These are phyloP conservation scores for Ophiothrix spiculata DNA, from an alignment of 35 echinoderm and acorn worm genomes.

Conservation along the genomic window DNA sequence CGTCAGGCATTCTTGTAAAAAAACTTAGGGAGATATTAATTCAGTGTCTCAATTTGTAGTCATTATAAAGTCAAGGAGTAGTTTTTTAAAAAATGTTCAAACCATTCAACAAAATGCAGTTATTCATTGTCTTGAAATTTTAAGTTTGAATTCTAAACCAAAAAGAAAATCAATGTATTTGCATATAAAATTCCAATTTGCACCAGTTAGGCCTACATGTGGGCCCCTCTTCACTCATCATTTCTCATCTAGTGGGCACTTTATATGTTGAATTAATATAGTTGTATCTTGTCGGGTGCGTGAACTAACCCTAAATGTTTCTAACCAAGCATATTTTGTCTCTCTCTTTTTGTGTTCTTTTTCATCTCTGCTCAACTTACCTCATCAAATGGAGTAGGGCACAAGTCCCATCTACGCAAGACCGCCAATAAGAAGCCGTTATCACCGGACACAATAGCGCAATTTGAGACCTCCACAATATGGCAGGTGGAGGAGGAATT, in stretches of 20 bases:
- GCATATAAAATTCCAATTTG: too few relatives aligned
- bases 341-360: not conserved
- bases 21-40: too few relatives aligned
- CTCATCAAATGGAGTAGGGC: slow-evolving; percentile 41
- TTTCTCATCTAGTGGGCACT: not conserved
- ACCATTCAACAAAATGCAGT: too few relatives aligned
- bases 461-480: slow-evolving; percentile 54
- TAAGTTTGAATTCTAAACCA: too few relatives aligned
- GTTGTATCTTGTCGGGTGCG: not conserved
- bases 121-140: too few relatives aligned
- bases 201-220: too few relatives aligned
- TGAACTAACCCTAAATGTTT: not conserved
- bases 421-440: slow-evolving; percentile 68
- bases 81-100: too few relatives aligned
- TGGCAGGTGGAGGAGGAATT: slow-evolving; percentile 95
- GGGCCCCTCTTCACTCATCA: too few relatives aligned
- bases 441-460: slow-evolving; percentile 62
- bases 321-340: not conserved
- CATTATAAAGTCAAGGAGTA: too few relatives aligned
- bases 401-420: slow-evolving; percentile 82
- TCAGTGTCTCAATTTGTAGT: too few relatives aligned
- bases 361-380: not conserved
- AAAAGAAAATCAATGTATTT: too few relatives aligned
- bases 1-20: too few relatives aligned
- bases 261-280: not conserved